These are phyloP conservation scores for Synanthedon andrenaeformis DNA, from an alignment of 2,888 invertebrate species.

Conservation along the genomic window DNA sequence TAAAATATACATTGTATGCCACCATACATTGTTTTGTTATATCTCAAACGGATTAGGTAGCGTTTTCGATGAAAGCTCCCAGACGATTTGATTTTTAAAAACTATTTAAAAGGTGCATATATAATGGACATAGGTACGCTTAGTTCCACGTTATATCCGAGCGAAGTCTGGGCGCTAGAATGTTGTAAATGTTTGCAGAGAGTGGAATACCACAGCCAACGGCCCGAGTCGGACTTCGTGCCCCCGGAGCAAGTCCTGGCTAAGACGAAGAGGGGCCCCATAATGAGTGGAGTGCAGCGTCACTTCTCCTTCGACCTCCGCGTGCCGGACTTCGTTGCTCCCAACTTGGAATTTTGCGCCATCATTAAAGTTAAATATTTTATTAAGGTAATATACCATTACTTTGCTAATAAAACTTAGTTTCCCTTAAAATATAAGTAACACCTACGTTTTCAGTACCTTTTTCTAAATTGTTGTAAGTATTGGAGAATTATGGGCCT, in stretches of 20 bases:
- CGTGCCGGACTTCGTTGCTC: constrained; percentile 33
- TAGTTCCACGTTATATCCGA: too few relatives aligned
- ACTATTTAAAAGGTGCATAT: too few relatives aligned
- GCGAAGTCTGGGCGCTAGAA: too few relatives aligned
- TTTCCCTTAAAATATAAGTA: neutral
- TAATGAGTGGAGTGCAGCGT: constrained; percentile 20
- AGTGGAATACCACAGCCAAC: constrained; percentile 28
- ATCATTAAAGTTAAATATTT: constrained; percentile 42
- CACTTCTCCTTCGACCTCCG: constrained; percentile 20
- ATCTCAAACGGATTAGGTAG: too few relatives aligned
- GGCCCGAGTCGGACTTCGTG: constrained; percentile 29
- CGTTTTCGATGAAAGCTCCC: too few relatives aligned
- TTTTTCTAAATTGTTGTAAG: too few relatives aligned
- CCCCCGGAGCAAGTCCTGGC: constrained; percentile 23
- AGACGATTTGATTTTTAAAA: too few relatives aligned
- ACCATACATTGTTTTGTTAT: too few relatives aligned
- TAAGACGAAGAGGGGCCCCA: constrained; percentile 19
- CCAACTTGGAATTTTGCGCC: constrained; percentile 31
- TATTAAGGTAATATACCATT: constrained; percentile 27
- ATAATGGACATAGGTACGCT: too few relatives aligned
- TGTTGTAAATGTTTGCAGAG: constrained; percentile 15
- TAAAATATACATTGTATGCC: too few relatives aligned
- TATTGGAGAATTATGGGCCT: too few relatives aligned
- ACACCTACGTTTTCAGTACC: too few relatives aligned
- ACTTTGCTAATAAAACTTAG: neutral